Evolutionary conservation across 1,140 invertebrate species (phyloP).

Genomic region (Pentalonia nigronervosa): DNA sequence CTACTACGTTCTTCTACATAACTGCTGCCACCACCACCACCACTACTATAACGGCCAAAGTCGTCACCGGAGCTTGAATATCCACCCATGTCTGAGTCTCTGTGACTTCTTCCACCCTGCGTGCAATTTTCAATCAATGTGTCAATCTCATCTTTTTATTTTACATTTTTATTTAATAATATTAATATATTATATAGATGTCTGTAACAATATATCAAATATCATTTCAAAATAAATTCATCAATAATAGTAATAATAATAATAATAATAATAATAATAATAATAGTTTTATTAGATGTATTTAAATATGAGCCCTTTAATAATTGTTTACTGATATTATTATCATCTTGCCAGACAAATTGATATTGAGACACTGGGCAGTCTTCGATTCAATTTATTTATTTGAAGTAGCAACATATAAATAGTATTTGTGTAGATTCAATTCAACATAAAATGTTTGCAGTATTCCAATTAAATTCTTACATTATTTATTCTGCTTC

Average conservation of each 20-base stretch:
- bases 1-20: constrained; percentile 36
- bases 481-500: background rate
- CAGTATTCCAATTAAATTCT: constrained; percentile 5
- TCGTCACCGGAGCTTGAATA: constrained; percentile 54
- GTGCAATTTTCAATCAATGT: constrained; percentile 57
- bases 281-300: background rate
- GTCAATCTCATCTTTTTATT: constrained; percentile 45
- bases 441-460: background rate
- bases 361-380: background rate
- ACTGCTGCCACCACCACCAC: constrained; percentile 41
- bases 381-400: constrained; percentile 36
- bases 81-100: constrained; percentile 56
- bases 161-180: constrained; percentile 12
- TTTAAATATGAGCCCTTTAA: background rate
- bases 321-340: background rate
- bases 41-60: constrained; percentile 55
- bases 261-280: background rate
- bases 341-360: background rate
- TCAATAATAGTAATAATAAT: background rate
- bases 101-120: constrained; percentile 57
- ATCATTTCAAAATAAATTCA: constrained; percentile 34
- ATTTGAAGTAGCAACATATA: background rate
- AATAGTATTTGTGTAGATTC: constrained; percentile 1
- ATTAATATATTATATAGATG: constrained; percentile 2
- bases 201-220: constrained; percentile 28